Conservation (phyloP, 2,797 vertebrate genomes). For the Eremophila alpestris region DNA sequence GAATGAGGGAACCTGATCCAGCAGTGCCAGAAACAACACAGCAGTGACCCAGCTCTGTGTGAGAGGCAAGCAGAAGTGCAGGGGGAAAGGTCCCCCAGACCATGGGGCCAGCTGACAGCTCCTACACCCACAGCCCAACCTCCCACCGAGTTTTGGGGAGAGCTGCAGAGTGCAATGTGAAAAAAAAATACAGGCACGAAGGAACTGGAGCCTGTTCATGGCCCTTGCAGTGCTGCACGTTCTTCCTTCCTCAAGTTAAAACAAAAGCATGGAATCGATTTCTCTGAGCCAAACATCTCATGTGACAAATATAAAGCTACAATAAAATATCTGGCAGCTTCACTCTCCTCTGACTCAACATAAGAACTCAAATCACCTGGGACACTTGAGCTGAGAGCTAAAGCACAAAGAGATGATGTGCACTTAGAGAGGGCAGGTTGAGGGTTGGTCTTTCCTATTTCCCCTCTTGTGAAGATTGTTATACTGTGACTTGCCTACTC, state of each 20-base stretch:
- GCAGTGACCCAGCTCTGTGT: neutral
- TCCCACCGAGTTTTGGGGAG: rapidly evolving
- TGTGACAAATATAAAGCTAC: slow-evolving; percentile 11
- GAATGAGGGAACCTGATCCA: neutral
- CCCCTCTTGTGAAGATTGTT: neutral
- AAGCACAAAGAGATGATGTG: neutral
- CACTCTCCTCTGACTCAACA: neutral
- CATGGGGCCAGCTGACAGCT: neutral
- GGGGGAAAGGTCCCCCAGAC: neutral
- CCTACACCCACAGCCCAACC: neutral
- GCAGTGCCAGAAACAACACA: neutral
- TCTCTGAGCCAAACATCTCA: neutral
- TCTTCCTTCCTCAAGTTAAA: neutral
- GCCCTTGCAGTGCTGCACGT: neutral
- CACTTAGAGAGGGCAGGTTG: neutral
- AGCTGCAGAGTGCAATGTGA: neutral
- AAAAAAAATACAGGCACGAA: neutral
- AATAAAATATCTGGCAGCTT: neutral
- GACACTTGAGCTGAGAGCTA: neutral
- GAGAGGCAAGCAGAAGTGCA: neutral
- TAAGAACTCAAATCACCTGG: neutral
- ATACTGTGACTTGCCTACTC: neutral
- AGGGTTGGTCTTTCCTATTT: neutral
- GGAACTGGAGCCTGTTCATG: neutral
- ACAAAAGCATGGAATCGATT: neutral